Base-by-base conservation (phyloP, 2,113 vertebrate species). In the Leiothrix lutea region DNA sequence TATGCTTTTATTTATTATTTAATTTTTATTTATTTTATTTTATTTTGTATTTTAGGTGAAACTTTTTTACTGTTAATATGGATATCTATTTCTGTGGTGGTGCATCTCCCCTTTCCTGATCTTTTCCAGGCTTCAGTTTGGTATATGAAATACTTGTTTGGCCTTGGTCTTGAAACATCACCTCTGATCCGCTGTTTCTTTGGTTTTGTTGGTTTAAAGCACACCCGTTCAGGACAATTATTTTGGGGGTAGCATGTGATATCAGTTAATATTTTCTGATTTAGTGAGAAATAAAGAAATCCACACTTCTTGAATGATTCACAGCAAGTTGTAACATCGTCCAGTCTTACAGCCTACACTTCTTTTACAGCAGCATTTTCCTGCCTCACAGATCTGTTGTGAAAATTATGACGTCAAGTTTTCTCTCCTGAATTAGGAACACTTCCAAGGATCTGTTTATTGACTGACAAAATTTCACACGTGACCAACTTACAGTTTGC, bases 171-270 rank as follows among this genome's bases (percentile, higher is more conserved):
- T 77, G 28, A 20, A 12, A 50, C 12, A 21, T 6, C 35, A 33
- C 28, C 12, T 33, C 7, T 13, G 7, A 26, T 50, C 12, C 26
- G 3, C 23, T 45, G 10, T 20, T 28, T 28, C 10, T 57, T 35
- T 45, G 16, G 16, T 28, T 28, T 21, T 35, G 28, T 28, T 20
- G 14, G 4, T 45, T 11, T 45, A 6, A 57, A 17, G 53, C 14
- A 17, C 25, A 29, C 5, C 4, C 5, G 0, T 35, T 35, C 1
- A 2, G 21, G 24, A 29, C 19, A 35, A 38, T 25, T 38, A 19
- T 9, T 62, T 51, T n/a, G 13, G 14, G 9, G 20, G 12, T 45
- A 45, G 28, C 21, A 2, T 36, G 16, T 31, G 10, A 57, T 33
- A 17, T 47, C 3, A 3, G 6, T 12, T 80, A 25, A 20, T 12